A percentile compares a stretch with the other conserved stretches of the same genome.
phyloP scores from a whole-genome alignment of 2,113 vertebrate species.

The Cephalopholis sonnerati region DNA sequence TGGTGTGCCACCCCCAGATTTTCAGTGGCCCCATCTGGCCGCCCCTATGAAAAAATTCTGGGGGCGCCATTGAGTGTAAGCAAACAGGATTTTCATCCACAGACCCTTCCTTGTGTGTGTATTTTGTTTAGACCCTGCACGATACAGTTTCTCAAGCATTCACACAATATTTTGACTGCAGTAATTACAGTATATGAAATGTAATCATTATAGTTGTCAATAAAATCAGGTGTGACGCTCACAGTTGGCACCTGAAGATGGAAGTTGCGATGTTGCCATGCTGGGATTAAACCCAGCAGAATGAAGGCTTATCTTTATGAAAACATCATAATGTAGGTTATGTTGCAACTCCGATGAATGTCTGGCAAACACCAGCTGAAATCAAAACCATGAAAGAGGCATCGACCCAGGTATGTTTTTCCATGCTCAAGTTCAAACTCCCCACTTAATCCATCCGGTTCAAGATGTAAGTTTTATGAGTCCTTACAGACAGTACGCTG shows the following conservation, averaged over 20 bases:
- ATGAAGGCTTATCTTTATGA: conserved; percentile 53
- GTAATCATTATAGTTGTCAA: conserved; percentile 69
- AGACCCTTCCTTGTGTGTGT: conserved; percentile 68
- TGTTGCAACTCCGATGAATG: conserved; percentile 52
- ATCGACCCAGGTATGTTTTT: conserved; percentile 35
- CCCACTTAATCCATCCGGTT: conserved; percentile 41
- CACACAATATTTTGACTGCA: conserved; percentile 79
- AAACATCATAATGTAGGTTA: conserved; percentile 46
- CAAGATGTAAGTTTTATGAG: conserved; percentile 34
- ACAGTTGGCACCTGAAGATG: conserved; percentile 42
- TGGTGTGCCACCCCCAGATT: too few species aligned
- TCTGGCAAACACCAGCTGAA: conserved; percentile 49
- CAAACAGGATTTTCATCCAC: conserved; percentile 69
- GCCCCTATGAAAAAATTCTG: too few species aligned
- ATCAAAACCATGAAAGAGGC: conserved; percentile 46
- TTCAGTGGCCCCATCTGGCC: too few species aligned
- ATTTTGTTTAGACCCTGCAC: conserved; percentile 67
- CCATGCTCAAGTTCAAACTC: conserved; percentile 34
- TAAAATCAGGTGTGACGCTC: conserved; percentile 51
- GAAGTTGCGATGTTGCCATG: conserved; percentile 22
- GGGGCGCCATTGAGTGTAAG: conserved; percentile 41
- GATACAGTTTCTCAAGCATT: conserved; percentile 62
- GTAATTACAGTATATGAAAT: conserved; percentile 69
- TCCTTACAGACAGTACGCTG: conserved; percentile 35
- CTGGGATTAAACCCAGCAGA: conserved; percentile 34